Conservation (phyloP, 2,888 invertebrate genomes). For the Stenurella melanura region DNA sequence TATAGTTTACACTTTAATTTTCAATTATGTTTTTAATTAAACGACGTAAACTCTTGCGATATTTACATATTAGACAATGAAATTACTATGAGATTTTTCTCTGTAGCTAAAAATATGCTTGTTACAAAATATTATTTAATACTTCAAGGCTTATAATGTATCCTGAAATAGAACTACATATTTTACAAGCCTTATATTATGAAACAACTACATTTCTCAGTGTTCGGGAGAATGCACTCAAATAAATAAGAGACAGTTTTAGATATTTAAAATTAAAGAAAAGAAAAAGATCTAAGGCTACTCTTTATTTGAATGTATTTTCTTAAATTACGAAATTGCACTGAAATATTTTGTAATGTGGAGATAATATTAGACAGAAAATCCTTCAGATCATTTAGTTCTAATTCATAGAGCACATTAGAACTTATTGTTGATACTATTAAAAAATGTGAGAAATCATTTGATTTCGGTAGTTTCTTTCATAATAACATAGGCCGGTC, state of each 20-base stretch:
- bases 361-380: neutral
- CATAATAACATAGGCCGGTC: too few species aligned
- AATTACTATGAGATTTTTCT: conserved; percentile 27
- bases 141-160: neutral
- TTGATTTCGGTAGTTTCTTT: neutral
- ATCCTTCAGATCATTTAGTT: neutral
- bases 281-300: too few species aligned
- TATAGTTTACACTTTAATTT: neutral
- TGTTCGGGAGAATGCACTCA: neutral
- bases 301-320: too few species aligned
- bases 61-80: conserved; percentile 6
- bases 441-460: neutral
- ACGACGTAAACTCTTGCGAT: conserved; percentile 4
- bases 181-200: neutral
- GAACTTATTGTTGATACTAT: neutral
- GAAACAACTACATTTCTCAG: neutral
- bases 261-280: neutral
- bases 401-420: neutral
- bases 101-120: too few species aligned
- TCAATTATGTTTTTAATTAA: conserved; percentile 15
- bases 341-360: too few species aligned
- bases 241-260: neutral
- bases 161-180: neutral
- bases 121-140: neutral
- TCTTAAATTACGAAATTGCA: too few species aligned